Percentiles rank a stretch among this genome's conserved stretches.
These are phyloP conservation scores for Ctenoplectra terminalis DNA, from an alignment of 1,140 invertebrate genomes.

Conservation along the genomic window DNA sequence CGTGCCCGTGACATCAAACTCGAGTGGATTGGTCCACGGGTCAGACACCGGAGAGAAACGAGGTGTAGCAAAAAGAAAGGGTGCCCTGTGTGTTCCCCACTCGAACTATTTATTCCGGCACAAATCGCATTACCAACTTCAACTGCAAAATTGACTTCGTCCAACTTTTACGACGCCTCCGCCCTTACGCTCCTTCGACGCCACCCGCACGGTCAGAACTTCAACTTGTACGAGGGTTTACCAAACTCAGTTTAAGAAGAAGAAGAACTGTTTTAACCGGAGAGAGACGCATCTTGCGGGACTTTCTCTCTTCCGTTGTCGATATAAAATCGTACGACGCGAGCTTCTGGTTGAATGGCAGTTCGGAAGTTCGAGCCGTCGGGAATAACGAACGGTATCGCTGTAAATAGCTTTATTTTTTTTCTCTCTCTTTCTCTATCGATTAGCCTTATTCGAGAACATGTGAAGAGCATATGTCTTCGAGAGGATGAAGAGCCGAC, in stretches of 20 bases:
- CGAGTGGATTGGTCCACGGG: constrained; percentile 59
- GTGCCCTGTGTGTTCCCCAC: constrained; percentile 54
- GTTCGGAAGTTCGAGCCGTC: constrained; percentile 71
- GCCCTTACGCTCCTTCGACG: constrained; percentile 73
- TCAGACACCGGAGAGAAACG: constrained; percentile 54
- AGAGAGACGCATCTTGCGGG: constrained; percentile 73
- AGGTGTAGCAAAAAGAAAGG: constrained; percentile 53
- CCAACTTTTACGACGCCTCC: constrained; percentile 81
- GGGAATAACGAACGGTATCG: constrained; percentile 68
- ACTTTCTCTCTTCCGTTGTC: constrained; percentile 66
- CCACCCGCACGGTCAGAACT: constrained; percentile 77
- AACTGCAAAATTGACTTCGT: constrained; percentile 83
- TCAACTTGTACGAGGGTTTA: constrained; percentile 81
- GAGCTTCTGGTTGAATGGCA: constrained; percentile 70
- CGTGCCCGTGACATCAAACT: constrained; percentile 66
- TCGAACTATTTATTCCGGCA: constrained; percentile 82
- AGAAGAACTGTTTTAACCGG: constrained; percentile 78
- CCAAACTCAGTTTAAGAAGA: constrained; percentile 83
- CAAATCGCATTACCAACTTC: constrained; percentile 83
- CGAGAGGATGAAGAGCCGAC: not conserved
- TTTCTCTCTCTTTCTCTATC: constrained; percentile 11
- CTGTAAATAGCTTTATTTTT: constrained; percentile 45
- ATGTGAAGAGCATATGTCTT: not conserved
- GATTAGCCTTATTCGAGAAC: constrained; percentile 8
- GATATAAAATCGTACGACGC: constrained; percentile 76